These are phyloP conservation scores for Scolopax mira DNA, from an alignment of 2,113 vertebrate genomes.

Conservation along the genomic window DNA sequence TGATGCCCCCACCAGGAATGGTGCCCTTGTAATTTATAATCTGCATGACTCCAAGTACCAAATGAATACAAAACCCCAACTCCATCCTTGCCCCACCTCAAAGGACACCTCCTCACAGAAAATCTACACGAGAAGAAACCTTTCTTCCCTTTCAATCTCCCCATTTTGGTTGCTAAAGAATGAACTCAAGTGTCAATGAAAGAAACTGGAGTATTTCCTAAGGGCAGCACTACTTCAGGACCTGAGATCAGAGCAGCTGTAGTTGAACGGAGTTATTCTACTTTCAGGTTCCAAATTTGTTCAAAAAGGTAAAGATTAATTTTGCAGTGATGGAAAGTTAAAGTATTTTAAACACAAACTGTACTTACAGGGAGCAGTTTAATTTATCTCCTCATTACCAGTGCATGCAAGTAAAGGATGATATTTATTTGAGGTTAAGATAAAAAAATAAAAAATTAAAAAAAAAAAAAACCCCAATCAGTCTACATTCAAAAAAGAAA, in stretches of 20 bases:
- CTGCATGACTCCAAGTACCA: neutral
- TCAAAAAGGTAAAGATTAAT: neutral
- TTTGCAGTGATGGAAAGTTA: neutral
- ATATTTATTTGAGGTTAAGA: neutral
- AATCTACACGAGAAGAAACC: neutral
- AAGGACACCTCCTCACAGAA: neutral
- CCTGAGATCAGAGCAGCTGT: neutral
- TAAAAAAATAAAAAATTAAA: too few relatives aligned
- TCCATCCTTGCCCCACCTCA: neutral
- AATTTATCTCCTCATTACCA: neutral
- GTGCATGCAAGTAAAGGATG: neutral
- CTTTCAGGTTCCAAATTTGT: neutral
- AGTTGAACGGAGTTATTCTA: neutral
- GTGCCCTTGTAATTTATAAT: neutral
- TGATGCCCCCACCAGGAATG: neutral
- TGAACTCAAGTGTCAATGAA: neutral
- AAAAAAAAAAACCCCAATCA: too few relatives aligned
- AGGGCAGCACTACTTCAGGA: neutral
- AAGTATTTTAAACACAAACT: neutral
- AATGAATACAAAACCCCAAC: neutral
- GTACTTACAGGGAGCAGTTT: neutral
- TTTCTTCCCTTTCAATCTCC: neutral
- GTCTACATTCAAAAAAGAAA: neutral
- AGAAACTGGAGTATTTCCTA: neutral
- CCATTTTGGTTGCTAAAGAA: neutral